phyloP scores from a whole-genome alignment of 2,113 vertebrate genomes.

The Condylura cristata region DNA sequence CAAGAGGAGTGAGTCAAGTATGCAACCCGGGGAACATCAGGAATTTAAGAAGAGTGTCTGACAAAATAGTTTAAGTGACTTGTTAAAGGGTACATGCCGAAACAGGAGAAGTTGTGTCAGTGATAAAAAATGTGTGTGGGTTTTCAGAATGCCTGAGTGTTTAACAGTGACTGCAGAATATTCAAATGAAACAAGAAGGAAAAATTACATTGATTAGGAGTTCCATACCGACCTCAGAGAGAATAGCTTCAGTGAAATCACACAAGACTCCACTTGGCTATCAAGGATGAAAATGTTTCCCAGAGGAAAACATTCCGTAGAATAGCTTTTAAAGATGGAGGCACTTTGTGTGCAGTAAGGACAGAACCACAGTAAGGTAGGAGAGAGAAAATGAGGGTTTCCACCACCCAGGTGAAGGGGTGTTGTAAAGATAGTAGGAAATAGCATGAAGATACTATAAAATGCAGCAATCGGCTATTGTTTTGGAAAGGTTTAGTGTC shows the following conservation, averaged over 20 bases:
- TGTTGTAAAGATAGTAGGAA: neutral
- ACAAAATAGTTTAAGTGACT: neutral
- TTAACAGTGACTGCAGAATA: neutral
- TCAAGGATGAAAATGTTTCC: neutral
- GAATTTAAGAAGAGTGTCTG: neutral
- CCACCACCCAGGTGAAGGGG: neutral
- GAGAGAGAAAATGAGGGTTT: too few species aligned
- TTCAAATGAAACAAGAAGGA: neutral
- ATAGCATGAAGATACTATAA: too few species aligned
- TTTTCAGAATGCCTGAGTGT: neutral
- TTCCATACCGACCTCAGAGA: neutral
- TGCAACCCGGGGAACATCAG: neutral
- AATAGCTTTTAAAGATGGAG: neutral
- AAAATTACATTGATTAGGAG: neutral
- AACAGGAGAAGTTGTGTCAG: neutral
- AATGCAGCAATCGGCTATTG: accelerated
- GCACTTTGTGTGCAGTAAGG: neutral
- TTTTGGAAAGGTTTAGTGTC: neutral
- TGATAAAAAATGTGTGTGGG: neutral
- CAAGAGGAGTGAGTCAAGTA: neutral
- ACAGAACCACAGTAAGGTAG: neutral
- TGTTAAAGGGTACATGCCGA: neutral
- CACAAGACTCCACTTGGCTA: neutral
- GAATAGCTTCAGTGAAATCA: neutral
- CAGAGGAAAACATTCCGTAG: neutral